Base-by-base conservation (phyloP, 2,113 vertebrate genomes). In the Barbus barbus region DNA sequence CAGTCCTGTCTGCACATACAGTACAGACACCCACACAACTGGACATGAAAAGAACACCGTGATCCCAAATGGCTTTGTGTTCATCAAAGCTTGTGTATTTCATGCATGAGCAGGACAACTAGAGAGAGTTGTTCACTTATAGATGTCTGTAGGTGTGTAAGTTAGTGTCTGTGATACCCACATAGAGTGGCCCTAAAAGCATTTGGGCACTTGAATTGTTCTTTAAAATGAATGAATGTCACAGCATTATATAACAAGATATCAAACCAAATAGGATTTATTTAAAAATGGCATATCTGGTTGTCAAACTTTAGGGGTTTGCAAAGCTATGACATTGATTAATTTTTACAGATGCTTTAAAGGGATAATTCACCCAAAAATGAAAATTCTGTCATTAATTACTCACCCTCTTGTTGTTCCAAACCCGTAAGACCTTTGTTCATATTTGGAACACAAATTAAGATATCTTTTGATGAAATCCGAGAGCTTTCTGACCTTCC, bases 31-130 rank as follows among this genome's bases (percentile, higher is more conserved):
- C 31, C 24, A 38, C 73, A 74, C 69, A 81, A 74, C 56, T 74
- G 28, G 51, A 74, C 67, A 44, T 74, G 26, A 74, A 74, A 44
- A 58, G 14, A 58, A 63, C 56, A 79, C 14, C 44, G n/a, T 44
- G 77, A 60, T 28, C 58, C 77, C 36, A 44, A 26, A 53, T 63
- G 77, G 36, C 58, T 18, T 12, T 41, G n/a, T 61, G 56, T 41
- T 33, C 56, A 41, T 78, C n/a, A 61, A 24, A 78, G 36, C 36
- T 26, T 41, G 33, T 60, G 76, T 78, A 8, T 38, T 72, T 41
- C 5, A 72, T 72, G 33, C 11, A 9, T 41, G 38, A 41, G 9
- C 38, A 41, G 26, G 26, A 77, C 14, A 7, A 69, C 20, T 11
- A 31, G 24, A 22, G 33, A 77, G 11, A 36, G 14, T 3, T 56